A percentile compares a stretch with the other conserved stretches of the same genome.
Conservation (phyloP, 1,140 invertebrate species). For the Dendrolimus punctatus region DNA sequence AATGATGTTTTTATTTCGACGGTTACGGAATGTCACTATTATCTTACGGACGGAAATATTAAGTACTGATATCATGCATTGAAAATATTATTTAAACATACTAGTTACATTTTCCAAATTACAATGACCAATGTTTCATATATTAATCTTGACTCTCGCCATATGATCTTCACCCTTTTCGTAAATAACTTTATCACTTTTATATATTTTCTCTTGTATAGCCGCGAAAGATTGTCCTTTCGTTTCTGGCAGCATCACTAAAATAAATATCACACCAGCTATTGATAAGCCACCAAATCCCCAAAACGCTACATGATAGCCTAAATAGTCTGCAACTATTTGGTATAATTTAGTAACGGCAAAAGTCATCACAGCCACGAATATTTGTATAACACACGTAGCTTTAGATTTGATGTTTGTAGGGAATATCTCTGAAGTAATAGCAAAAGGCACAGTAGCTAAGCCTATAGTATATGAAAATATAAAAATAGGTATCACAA, state of each 20-base stretch:
- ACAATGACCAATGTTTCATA: slow-evolving; percentile 8
- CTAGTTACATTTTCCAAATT: not conserved
- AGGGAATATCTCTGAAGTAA: slow-evolving; percentile 84
- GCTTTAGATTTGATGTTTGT: slow-evolving; percentile 81
- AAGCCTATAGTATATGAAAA: slow-evolving; percentile 81
- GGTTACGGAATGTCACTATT: slow-evolving; percentile 2
- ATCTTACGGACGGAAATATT: slow-evolving; percentile 16
- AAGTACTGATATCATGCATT: slow-evolving; percentile 14
- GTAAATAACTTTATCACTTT: slow-evolving; percentile 45
- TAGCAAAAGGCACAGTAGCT: slow-evolving; percentile 80
- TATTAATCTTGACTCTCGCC: slow-evolving; percentile 34
- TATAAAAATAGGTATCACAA: slow-evolving; percentile 80
- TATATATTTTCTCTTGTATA: slow-evolving; percentile 62
- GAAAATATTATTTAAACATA: slow-evolving; percentile 3
- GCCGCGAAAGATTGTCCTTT: slow-evolving; percentile 82
- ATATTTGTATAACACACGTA: slow-evolving; percentile 70
- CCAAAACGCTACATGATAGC: slow-evolving; percentile 81
- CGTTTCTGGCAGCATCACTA: slow-evolving; percentile 83
- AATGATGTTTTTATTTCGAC: too few relatives aligned
- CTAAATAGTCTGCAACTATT: slow-evolving; percentile 74
- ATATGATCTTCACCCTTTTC: slow-evolving; percentile 39
- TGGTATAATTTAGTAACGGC: slow-evolving; percentile 83
- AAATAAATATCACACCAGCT: slow-evolving; percentile 75
- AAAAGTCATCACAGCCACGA: slow-evolving; percentile 74
- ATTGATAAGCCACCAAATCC: slow-evolving; percentile 80